These are phyloP conservation scores for Lindbergichthys nudifrons DNA, from an alignment of 2,797 vertebrate species.

Conservation along the genomic window DNA sequence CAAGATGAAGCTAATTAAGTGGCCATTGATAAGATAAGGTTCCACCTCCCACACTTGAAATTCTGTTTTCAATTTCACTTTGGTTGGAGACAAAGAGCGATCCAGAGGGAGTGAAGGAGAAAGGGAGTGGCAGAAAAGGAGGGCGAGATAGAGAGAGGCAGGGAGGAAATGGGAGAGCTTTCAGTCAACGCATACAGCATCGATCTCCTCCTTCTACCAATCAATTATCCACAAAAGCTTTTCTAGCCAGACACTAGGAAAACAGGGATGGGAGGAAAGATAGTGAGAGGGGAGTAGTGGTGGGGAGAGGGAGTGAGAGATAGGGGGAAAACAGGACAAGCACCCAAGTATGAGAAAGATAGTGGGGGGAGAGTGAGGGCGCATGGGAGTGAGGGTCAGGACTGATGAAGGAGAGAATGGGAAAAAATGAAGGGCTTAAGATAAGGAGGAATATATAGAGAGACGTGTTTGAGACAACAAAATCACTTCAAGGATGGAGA, in stretches of 20 bases:
- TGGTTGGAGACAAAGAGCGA: constrained; percentile 67
- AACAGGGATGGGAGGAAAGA: constrained; percentile 66
- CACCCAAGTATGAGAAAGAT: constrained; percentile 53
- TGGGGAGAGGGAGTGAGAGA: constrained; percentile 32
- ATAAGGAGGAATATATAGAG: constrained; percentile 47
- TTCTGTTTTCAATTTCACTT: constrained; percentile 46
- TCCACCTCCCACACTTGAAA: constrained; percentile 37
- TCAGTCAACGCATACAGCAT: constrained; percentile 79
- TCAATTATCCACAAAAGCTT: constrained; percentile 87
- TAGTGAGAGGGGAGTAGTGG: constrained; percentile 42
- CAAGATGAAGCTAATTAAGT: too few relatives aligned
- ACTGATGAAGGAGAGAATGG: constrained; percentile 53
- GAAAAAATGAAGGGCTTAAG: constrained; percentile 58
- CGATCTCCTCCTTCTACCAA: constrained; percentile 81
- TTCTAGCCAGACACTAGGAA: constrained; percentile 75
- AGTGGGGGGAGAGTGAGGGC: constrained; percentile 34
- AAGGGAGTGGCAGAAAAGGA: constrained; percentile 69
- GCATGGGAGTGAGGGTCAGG: constrained; percentile 47
- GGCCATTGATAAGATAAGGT: too few relatives aligned
- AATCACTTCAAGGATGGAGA: constrained; percentile 26
- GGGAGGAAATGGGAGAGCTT: constrained; percentile 81
- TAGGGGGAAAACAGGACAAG: constrained; percentile 54
- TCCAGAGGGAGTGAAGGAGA: constrained; percentile 66
- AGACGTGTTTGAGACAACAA: constrained; percentile 40
- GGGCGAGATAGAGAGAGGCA: constrained; percentile 64